Base-by-base conservation (phyloP, 2,888 invertebrate genomes). In the Cheilosia variabilis region DNA sequence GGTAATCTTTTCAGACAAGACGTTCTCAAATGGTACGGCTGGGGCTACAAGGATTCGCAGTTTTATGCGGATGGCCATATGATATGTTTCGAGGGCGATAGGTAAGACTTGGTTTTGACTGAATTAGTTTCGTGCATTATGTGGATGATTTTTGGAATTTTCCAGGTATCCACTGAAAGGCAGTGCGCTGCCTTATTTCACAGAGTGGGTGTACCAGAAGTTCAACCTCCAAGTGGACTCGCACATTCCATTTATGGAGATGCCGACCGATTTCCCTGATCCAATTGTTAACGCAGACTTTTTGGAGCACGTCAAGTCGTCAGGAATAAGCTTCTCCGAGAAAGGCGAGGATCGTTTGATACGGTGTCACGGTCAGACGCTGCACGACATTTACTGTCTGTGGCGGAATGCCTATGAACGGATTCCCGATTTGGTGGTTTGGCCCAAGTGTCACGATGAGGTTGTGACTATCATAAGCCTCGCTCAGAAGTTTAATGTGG, bases 21-120 rank as follows among this genome's bases (percentile, higher is more conserved):
- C 69, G 92, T 97, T 43, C 93, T 99, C 65, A 99, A 98, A 93
- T 99, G 99, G 99, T 98, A 99, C 93, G 99, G 99, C 24, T 99
- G 99, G 99, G 99, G 99, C n/a, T 99, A 99, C 93, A 96, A 96
- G 88, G 99, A 99, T 92, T 97, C 98, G 0, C 95, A 95, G 92
- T 99, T 99, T 92, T 92, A 94, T 66, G 91, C 96, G 6, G 94
- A 95, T 88, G 93, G 95, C 76, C 94, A 94, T 84, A 93, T 93
- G 4, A 92, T 94, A 60, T 94, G 94, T 87, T 98, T 99, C 91
- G 89, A 96, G 95, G 99, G 99, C 58, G 94, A 96, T 90, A 96
- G 97, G 97, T 97, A 91, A 92, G 93, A 89, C 19, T 13, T 24
- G 9, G 19, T 22, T 19, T 22, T 37, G 10, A 7, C 6, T 57